phyloP scores from a whole-genome alignment of 2,113 vertebrate species.

The Brachirus orientalis region DNA sequence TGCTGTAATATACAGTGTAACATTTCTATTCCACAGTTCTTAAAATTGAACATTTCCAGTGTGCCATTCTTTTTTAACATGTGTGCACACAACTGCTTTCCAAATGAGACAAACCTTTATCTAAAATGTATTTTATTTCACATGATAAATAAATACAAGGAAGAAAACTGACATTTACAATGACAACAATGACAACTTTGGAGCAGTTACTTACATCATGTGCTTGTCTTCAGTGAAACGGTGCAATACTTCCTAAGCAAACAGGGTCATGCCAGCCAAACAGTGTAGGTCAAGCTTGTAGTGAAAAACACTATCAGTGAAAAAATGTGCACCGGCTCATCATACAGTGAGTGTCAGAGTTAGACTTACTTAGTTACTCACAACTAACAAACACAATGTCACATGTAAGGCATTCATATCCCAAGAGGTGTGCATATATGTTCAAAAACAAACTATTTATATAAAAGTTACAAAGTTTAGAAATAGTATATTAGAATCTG shows the following conservation, averaged over 20 bases:
- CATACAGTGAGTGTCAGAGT: constrained; percentile 67
- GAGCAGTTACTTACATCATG: constrained; percentile 68
- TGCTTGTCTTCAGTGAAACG: constrained; percentile 64
- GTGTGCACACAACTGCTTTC: constrained; percentile 44
- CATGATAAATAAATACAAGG: constrained; percentile 70
- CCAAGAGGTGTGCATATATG: constrained; percentile 46
- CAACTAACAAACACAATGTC: constrained; percentile 50
- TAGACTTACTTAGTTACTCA: constrained; percentile 46
- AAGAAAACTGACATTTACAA: constrained; percentile 56
- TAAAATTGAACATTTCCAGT: constrained; percentile 30
- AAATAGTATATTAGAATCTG: constrained; percentile 34
- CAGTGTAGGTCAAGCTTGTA: constrained; percentile 43
- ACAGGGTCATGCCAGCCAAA: constrained; percentile 52
- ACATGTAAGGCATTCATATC: constrained; percentile 61
- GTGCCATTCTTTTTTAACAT: constrained; percentile 1
- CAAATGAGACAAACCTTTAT: constrained; percentile 63
- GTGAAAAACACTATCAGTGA: constrained; percentile 63
- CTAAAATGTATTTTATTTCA: constrained; percentile 74
- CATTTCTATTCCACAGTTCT: constrained; percentile 26
- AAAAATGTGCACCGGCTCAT: constrained; percentile 65
- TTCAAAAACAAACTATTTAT: constrained; percentile 32
- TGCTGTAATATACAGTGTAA: constrained; percentile 71
- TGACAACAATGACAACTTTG: constrained; percentile 27
- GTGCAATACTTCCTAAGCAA: constrained; percentile 52
- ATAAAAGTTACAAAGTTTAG: constrained; percentile 20